These are phyloP conservation scores for Ptychoptera albimana DNA, from an alignment of 2,888 invertebrate genomes.

Conservation along the genomic window DNA sequence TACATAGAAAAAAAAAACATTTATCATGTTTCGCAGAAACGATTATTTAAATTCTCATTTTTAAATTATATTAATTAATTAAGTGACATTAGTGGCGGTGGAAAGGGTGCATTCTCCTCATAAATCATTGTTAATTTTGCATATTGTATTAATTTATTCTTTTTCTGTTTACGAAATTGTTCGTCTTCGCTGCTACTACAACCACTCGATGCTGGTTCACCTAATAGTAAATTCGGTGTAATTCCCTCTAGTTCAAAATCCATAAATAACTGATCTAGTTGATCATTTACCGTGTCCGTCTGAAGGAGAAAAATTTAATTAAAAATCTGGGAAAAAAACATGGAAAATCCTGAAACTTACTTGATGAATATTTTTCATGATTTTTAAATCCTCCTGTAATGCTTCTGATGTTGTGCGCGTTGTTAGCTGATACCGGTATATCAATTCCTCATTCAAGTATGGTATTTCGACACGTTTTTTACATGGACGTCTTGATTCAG, in stretches of 20 bases:
- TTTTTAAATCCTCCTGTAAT: slow-evolving; percentile 37
- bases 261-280: slow-evolving; percentile 41
- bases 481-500: slow-evolving; percentile 4
- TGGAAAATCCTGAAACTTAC: slow-evolving; percentile 18
- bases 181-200: slow-evolving; percentile 24
- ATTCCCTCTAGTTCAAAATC: slow-evolving; percentile 40
- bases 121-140: slow-evolving; percentile 39
- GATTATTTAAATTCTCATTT: too few relatives aligned
- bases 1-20: too few relatives aligned
- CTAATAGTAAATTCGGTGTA: slow-evolving; percentile 33
- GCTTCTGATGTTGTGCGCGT: slow-evolving; percentile 37
- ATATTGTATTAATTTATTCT: slow-evolving; percentile 27
- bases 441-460: slow-evolving; percentile 43
- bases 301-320: slow-evolving; percentile 19
- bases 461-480: slow-evolving; percentile 31
- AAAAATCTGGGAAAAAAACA: background rate
- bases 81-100: slow-evolving; percentile 22
- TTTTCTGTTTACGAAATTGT: slow-evolving; percentile 13
- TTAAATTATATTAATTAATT: too few relatives aligned
- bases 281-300: slow-evolving; percentile 44
- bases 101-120: slow-evolving; percentile 43
- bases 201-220: slow-evolving; percentile 33
- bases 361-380: slow-evolving; percentile 35
- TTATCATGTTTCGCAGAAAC: too few relatives aligned
- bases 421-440: slow-evolving; percentile 42